Evolutionary conservation across 2,888 invertebrate species (phyloP).

Genomic region (Schizotus pectinicornis): DNA sequence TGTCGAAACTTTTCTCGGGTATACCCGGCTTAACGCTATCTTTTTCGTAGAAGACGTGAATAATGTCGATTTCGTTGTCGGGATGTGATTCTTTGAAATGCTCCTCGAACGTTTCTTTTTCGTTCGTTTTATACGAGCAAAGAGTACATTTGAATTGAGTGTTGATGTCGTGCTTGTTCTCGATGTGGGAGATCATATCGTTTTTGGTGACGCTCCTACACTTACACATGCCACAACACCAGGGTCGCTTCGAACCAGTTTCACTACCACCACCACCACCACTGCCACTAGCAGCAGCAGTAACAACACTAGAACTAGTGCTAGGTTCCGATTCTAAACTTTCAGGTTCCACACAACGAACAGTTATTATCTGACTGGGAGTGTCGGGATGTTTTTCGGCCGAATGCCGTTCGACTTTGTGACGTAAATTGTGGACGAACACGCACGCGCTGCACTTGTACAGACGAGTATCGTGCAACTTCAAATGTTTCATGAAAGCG

Average conservation of each 20-base stretch:
- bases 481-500: conserved; percentile 70
- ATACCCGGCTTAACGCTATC: conserved; percentile 36
- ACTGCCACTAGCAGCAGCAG: not conserved
- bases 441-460: conserved; percentile 76
- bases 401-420: conserved; percentile 71
- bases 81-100: conserved; percentile 69
- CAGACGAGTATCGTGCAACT: conserved; percentile 74
- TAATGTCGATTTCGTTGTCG: conserved; percentile 54
- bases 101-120: conserved; percentile 63
- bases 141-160: conserved; percentile 74
- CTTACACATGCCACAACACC: conserved; percentile 75
- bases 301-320: not conserved
- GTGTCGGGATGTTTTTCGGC: conserved; percentile 66
- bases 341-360: conserved; percentile 56
- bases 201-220: conserved; percentile 66
- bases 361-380: conserved; percentile 58
- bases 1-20: conserved; percentile 57
- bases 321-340: conserved; percentile 32
- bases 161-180: conserved; percentile 66
- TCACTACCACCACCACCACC: too few species aligned
- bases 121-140: conserved; percentile 67
- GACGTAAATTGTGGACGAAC: conserved; percentile 68
- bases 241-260: conserved; percentile 60
- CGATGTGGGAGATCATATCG: conserved; percentile 67
- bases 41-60: conserved; percentile 64